Evolutionary conservation across 2,888 invertebrate species (phyloP), one percentile per base, ranked within the genome.

Genomic region (Drosophila mettleri): DNA sequence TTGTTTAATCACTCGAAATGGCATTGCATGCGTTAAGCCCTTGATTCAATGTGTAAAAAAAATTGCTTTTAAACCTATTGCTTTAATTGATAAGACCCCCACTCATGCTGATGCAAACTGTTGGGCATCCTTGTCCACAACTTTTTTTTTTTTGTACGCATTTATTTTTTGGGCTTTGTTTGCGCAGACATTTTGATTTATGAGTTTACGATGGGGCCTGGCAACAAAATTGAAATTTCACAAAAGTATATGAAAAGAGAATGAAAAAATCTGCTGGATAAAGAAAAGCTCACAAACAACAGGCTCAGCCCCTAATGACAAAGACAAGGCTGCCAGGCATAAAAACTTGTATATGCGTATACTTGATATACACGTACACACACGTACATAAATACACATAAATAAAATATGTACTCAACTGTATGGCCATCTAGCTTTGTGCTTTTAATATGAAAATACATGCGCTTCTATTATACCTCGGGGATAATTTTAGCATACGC

Each of bases 171-270:
- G 10, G 76, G 78, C 76, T 79, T 74, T 86, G 86, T 74, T 74
- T 75, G 86, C 51, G 59, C 76, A 70, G 86, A 80, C 83, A 83
- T 83, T 83, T 86, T 83, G 83, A 83, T 83, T 83, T 83, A 83
- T 83, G 83, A 86, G 83, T 73, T 85, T 66, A 58, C 62, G 64
- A 55, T 52, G 54, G 49, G 60, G 34, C 70, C 64, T n/a, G 52
- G 67, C 48, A 51, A 51, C 49, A 51, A 72, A 83, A 80, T 82
- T 80, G 80, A 86, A 83, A 86, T 78, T 83, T 86, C 52, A 73
- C 62, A 69, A 76, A 76, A 66, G 65, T 61, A 27, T 43, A 12
- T 57, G 16, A 29, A 52, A 61, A 24, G 46, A 46, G 29, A 45
- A 45, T 43, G n/a, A 45, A 53, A 20, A 66, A 59, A 63, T 39